Base-by-base conservation (phyloP, 2,113 vertebrate species). In the Artemisiospiza belli region DNA sequence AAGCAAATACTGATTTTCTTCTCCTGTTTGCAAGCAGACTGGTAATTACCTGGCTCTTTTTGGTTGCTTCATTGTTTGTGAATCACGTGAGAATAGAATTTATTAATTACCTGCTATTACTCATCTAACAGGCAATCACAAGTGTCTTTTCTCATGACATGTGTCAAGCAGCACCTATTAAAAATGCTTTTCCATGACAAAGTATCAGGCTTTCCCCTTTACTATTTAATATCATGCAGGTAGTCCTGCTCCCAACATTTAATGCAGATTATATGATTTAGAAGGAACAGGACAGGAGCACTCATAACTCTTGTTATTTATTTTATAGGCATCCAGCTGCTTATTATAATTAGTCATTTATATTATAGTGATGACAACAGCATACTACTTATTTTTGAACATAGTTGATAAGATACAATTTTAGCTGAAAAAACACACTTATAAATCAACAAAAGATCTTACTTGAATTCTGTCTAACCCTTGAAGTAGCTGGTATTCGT, bases 1-100 rank as follows among this genome's bases (percentile, higher is more conserved):
- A 97, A 96, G 92, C 51, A 94, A 97, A 97, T 97, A 97, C 97
- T 94, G 96, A 97, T 98, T 97, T 96, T 87, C 20, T 83, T 92
- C 73, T 22, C 30, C 49, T 91, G 72, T 75, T 94, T 92, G 86
- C 92, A 91, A 96, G 89, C 66, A 70, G 85, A 89, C 89, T 89
- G 83, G 89, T 95, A 94, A 94, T 97, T 95, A 94, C 77, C 55
- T 61, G 69, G 43, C 54, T 90, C 43, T 77, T 94, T 95, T 90
- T 90, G 77, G 89, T 88, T 94, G 69, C 61, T 95, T 95, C 73
- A 87, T 85, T 96, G 51, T 96, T 94, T 92, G 79, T 87, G 90
- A 84, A 57, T 46, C 62, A 59, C 54, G 74, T 78, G 93, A 70
- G 80, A 88, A 74, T 44, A 79, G 15, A 82, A 86, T 84, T 92